phyloP scores from a whole-genome alignment of 2,888 invertebrate species.

The Brachypalpus laphriformis region DNA sequence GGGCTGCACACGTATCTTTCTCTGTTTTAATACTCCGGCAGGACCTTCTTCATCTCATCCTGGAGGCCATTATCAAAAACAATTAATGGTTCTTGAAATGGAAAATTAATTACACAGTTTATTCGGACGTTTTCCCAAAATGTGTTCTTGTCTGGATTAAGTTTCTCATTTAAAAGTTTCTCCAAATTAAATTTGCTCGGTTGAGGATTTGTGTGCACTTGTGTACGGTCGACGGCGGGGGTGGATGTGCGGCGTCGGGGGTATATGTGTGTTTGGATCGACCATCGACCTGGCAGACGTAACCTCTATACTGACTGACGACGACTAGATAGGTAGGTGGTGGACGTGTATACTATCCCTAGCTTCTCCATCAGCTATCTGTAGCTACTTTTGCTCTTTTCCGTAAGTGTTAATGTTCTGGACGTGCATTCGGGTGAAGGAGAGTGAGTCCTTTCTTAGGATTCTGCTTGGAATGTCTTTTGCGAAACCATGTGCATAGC shows the following conservation, averaged over 20 bases:
- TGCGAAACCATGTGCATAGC: slow-evolving; percentile 19
- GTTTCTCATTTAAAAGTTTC: slow-evolving; percentile 77
- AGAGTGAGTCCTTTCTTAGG: slow-evolving; percentile 49
- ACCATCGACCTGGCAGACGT: slow-evolving; percentile 41
- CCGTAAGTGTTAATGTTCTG: slow-evolving; percentile 53
- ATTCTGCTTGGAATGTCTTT: slow-evolving; percentile 41
- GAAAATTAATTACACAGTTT: slow-evolving; percentile 77
- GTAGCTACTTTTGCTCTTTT: slow-evolving; percentile 59
- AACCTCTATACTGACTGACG: slow-evolving; percentile 29
- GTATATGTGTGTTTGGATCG: slow-evolving; percentile 35
- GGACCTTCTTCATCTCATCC: slow-evolving; percentile 65
- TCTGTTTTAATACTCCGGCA: slow-evolving; percentile 52
- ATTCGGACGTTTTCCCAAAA: slow-evolving; percentile 77
- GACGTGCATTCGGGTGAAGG: slow-evolving; percentile 10
- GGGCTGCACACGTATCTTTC: slow-evolving; percentile 71
- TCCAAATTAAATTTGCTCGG: slow-evolving; percentile 77
- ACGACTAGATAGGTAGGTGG: slow-evolving; percentile 4
- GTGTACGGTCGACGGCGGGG: slow-evolving; percentile 16
- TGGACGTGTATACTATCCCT: slow-evolving; percentile 13
- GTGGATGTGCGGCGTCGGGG: not conserved
- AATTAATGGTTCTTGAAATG: slow-evolving; percentile 77
- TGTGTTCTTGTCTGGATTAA: slow-evolving; percentile 77
- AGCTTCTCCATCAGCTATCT: not conserved
- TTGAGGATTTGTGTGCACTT: slow-evolving; percentile 71
- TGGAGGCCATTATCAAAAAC: slow-evolving; percentile 77